Conservation (phyloP, 1,140 invertebrate genomes). For the Tetraneura akinire region DNA sequence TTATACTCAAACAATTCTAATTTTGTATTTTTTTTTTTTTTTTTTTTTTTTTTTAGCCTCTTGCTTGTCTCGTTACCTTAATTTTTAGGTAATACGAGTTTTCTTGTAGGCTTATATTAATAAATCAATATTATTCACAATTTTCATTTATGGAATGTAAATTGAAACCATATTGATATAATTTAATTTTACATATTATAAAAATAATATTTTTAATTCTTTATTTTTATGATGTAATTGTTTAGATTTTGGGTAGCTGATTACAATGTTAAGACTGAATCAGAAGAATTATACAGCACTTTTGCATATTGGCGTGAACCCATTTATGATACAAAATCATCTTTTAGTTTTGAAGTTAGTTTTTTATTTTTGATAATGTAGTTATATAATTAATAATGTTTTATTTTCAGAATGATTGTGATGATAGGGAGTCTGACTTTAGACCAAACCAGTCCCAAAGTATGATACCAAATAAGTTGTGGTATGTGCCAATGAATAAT, state of each 20-base stretch:
- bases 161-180: slow-evolving; percentile 36
- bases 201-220: too few relatives aligned
- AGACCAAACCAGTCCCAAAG: neutral
- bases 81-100: neutral
- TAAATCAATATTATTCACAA: slow-evolving; percentile 27
- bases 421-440: slow-evolving; percentile 24
- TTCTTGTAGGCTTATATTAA: slow-evolving; percentile 22
- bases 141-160: slow-evolving; percentile 3
- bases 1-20: too few relatives aligned
- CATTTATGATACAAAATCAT: slow-evolving; percentile 46
- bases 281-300: slow-evolving; percentile 45
- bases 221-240: neutral
- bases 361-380: neutral
- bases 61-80: slow-evolving; percentile 23
- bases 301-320: slow-evolving; percentile 46
- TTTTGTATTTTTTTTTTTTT: too few relatives aligned
- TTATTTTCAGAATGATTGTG: slow-evolving; percentile 35
- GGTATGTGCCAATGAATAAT: slow-evolving; percentile 48
- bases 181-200: neutral
- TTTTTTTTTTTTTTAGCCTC: slow-evolving; percentile 19
- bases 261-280: slow-evolving; percentile 51
- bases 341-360: slow-evolving; percentile 45
- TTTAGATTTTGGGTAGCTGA: slow-evolving; percentile 47
- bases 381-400: neutral
- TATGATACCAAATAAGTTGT: slow-evolving; percentile 42